A percentile compares a stretch with the other conserved stretches of the same genome.
Conservation (phyloP, 1,140 invertebrate genomes). For the Bombus confusus region DNA sequence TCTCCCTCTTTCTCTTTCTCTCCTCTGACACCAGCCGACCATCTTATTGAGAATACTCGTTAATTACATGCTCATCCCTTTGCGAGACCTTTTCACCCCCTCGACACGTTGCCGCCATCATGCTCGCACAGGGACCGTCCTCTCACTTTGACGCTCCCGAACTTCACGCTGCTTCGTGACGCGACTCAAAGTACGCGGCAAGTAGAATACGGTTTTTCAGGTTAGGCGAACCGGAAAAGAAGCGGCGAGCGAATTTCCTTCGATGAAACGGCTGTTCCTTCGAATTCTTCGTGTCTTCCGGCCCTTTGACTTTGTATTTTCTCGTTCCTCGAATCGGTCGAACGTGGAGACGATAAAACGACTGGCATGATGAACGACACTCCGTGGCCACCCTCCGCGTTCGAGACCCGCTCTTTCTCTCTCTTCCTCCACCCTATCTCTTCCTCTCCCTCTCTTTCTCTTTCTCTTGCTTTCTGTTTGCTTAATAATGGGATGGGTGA, state of each 20-base stretch:
- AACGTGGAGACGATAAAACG: slow-evolving; percentile 40
- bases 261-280: slow-evolving; percentile 40
- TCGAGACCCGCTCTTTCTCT: background rate
- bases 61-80: slow-evolving; percentile 68
- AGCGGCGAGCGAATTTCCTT: slow-evolving; percentile 52
- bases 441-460: background rate
- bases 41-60: slow-evolving; percentile 73
- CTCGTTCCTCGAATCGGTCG: slow-evolving; percentile 12
- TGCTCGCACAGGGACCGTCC: slow-evolving; percentile 3
- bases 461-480: background rate
- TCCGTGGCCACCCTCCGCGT: background rate
- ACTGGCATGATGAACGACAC: slow-evolving; percentile 17
- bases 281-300: slow-evolving; percentile 36
- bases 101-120: background rate
- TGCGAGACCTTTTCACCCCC: slow-evolving; percentile 9
- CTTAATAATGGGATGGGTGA: background rate
- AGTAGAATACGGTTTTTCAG: slow-evolving; percentile 59
- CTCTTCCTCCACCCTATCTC: too few relatives aligned
- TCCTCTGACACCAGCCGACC: slow-evolving; percentile 23
- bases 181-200: slow-evolving; percentile 6
- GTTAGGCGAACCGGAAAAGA: slow-evolving; percentile 64
- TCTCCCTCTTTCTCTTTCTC: background rate
- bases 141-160: slow-evolving; percentile 37
- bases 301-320: slow-evolving; percentile 22
- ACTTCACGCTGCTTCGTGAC: slow-evolving; percentile 40